Evolutionary conservation across 2,888 invertebrate genomes (phyloP).

Genomic region (Tetheella fluctuosa): DNA sequence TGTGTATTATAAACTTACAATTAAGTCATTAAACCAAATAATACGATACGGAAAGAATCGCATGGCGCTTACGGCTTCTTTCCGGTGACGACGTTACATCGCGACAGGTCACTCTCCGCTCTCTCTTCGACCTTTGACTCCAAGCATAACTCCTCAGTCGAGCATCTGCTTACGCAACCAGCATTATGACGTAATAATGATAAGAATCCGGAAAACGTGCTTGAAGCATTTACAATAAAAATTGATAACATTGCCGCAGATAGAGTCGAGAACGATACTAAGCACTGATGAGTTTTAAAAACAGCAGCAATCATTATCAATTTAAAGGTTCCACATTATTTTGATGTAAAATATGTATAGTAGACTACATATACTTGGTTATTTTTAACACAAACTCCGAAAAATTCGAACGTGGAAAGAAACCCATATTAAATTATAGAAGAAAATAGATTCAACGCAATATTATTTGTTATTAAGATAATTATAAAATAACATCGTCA

Average conservation of each 20-base stretch:
- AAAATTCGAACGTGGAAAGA: too few relatives aligned
- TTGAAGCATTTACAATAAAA: slow-evolving; percentile 2
- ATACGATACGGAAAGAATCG: not conserved
- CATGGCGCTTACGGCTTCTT: not conserved
- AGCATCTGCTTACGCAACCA: slow-evolving; percentile 38
- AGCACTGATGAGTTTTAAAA: too few relatives aligned
- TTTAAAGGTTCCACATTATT: not conserved
- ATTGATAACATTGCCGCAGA: not conserved
- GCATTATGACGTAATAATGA: slow-evolving; percentile 39
- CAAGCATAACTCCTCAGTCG: slow-evolving; percentile 27
- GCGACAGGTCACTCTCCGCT: slow-evolving; percentile 49
- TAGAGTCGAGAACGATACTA: not conserved
- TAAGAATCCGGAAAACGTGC: slow-evolving; percentile 21
- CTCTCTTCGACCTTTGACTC: slow-evolving; percentile 65
- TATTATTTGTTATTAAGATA: too few relatives aligned
- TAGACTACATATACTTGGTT: too few relatives aligned
- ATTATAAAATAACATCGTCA: too few relatives aligned
- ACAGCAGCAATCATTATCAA: too few relatives aligned
- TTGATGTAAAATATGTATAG: not conserved
- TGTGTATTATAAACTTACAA: not conserved
- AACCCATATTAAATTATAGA: too few relatives aligned
- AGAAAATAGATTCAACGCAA: too few relatives aligned
- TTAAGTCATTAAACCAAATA: not conserved
- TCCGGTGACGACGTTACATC: slow-evolving; percentile 42
- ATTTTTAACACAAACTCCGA: too few relatives aligned